Conservation (phyloP, 2,113 vertebrate genomes). For the Cathartes aura region DNA sequence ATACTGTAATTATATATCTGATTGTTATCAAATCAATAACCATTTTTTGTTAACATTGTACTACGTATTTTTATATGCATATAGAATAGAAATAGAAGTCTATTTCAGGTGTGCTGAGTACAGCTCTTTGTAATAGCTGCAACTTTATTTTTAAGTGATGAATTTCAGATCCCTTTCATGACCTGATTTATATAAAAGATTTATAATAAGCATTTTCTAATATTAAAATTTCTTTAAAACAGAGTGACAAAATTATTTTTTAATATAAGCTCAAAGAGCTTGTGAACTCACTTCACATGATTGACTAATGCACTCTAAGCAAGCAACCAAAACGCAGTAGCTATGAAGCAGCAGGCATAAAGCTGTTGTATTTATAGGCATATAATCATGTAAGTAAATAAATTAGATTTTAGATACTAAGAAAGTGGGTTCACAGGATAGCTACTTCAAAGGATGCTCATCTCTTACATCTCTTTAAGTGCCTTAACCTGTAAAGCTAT, state of each 20-base stretch:
- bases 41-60: not conserved
- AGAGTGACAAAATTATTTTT: not conserved
- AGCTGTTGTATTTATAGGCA: not conserved
- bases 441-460: not conserved
- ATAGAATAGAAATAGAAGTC: not conserved
- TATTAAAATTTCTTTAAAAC: not conserved
- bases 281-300: not conserved
- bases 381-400: not conserved
- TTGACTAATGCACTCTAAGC: not conserved
- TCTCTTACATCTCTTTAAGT: not conserved
- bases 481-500: not conserved
- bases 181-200: not conserved
- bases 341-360: not conserved
- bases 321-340: not conserved
- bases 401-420: not conserved
- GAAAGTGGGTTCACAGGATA: not conserved
- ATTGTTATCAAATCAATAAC: not conserved
- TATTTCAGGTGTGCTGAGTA: not conserved
- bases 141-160: not conserved
- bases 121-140: not conserved
- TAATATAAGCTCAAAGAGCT: not conserved
- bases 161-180: not conserved
- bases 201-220: not conserved
- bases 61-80: not conserved
- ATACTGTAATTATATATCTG: not conserved